Percentiles rank a stretch among this genome's conserved stretches.
Evolutionary conservation across 2,888 invertebrate species (phyloP).

Genomic region (Drosophila quinaria): DNA sequence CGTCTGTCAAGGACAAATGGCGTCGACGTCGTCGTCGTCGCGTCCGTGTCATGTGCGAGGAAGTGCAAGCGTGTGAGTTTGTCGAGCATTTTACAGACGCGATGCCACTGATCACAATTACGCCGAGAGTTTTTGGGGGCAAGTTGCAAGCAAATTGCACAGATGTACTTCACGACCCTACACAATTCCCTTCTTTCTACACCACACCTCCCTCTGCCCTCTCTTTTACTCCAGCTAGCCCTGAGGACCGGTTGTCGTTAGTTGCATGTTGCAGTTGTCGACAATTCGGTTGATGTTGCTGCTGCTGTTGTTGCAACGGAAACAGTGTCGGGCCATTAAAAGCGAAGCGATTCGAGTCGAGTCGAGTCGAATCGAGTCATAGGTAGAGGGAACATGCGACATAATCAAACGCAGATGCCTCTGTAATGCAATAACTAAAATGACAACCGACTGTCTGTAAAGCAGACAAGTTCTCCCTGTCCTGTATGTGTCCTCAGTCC

Average conservation of each 20-base stretch:
- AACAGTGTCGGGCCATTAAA: conserved; percentile 80
- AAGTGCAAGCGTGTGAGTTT: conserved; percentile 52
- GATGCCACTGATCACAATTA: conserved; percentile 74
- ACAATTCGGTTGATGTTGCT: conserved; percentile 50
- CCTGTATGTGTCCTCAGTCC: conserved; percentile 1
- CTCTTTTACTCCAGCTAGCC: conserved; percentile 14
- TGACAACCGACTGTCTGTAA: conserved; percentile 56
- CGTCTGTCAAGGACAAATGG: conserved; percentile 74
- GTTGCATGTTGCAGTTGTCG: conserved; percentile 73
- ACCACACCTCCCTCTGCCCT: background rate
- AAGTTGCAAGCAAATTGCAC: conserved; percentile 76
- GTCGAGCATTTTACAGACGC: conserved; percentile 59
- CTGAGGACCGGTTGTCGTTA: conserved; percentile 56
- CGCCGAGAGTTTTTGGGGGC: conserved; percentile 29
- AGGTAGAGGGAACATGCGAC: conserved; percentile 56
- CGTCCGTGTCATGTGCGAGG: conserved; percentile 51
- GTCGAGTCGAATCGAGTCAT: conserved; percentile 14
- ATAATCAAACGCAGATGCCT: conserved; percentile 76
- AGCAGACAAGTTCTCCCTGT: conserved; percentile 13
- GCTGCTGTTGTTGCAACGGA: conserved; percentile 68
- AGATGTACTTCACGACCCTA: conserved; percentile 46
- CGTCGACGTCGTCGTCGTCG: conserved; percentile 23
- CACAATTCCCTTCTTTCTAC: conserved; percentile 1
- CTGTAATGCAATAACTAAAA: conserved; percentile 79
- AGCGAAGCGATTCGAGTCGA: conserved; percentile 26